These are phyloP conservation scores for Oryzias dopingdopingensis DNA, from an alignment of 2,797 vertebrate species.

Conservation along the genomic window DNA sequence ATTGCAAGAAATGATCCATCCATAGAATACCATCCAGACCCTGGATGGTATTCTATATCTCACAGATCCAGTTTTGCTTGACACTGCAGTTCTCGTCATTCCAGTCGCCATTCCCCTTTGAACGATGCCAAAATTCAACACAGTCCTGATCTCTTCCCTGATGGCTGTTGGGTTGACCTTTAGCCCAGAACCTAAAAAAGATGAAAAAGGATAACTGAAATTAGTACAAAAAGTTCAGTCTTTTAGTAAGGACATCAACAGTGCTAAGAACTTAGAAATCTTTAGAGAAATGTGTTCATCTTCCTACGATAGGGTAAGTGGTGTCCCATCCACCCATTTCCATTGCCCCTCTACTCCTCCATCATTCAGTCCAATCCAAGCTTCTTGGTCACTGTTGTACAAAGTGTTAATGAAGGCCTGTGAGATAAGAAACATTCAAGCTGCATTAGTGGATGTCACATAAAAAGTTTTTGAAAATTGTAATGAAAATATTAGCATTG, in stretches of 20 bases:
- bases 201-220: neutral
- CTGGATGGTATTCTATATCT: conserved; percentile 30
- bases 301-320: conserved; percentile 37
- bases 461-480: too few species aligned
- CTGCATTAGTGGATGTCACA: too few species aligned
- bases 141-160: conserved; percentile 63
- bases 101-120: conserved; percentile 25
- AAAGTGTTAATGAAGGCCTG: conserved; percentile 56
- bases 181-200: conserved; percentile 55
- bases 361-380: conserved; percentile 67
- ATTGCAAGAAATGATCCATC: too few species aligned
- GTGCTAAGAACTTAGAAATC: neutral
- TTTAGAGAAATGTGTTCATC: neutral
- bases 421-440: neutral
- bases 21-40: too few species aligned
- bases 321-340: conserved; percentile 63
- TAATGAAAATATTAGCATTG: too few species aligned
- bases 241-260: neutral
- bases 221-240: neutral
- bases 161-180: conserved; percentile 61
- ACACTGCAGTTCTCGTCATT: conserved; percentile 59
- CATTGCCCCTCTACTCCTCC: conserved; percentile 46
- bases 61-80: conserved; percentile 55
- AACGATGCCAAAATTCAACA: conserved; percentile 51
- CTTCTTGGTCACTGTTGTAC: conserved; percentile 33